phyloP scores from a whole-genome alignment of 1,140 invertebrate genomes.

The Drosophila rhopaloa region DNA sequence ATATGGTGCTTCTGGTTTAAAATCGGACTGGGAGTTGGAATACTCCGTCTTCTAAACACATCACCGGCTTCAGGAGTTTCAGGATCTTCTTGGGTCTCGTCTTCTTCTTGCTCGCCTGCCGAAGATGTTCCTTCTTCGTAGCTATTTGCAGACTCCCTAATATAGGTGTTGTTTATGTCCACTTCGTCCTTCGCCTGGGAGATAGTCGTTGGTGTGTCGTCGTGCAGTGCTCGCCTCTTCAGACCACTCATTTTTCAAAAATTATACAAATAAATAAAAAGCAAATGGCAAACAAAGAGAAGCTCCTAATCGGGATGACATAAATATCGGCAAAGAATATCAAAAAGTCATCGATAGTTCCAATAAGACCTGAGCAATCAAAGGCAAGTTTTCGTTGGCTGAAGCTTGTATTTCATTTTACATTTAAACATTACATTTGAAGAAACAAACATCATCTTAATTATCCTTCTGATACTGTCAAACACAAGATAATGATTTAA shows the following conservation, averaged over 20 bases:
- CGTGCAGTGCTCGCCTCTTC: slow-evolving; percentile 9
- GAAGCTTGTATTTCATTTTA: no score
- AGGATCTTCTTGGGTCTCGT: not conserved
- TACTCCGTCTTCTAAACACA: not conserved
- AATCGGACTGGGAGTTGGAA: not conserved
- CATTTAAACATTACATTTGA: no score
- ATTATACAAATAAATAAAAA: not conserved
- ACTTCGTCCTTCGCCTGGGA: not conserved
- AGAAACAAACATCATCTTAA: no score
- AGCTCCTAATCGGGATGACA: not conserved
- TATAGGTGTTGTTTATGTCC: not conserved
- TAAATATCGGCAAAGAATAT: not conserved
- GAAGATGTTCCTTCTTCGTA: slow-evolving; percentile 35
- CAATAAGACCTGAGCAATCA: no score
- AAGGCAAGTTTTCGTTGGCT: no score
- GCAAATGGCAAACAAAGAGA: not conserved
- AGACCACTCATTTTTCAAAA: slow-evolving; percentile 8
- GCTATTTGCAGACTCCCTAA: not conserved
- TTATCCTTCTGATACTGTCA: no score
- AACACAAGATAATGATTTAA: no score
- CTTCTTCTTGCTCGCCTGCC: slow-evolving; percentile 10
- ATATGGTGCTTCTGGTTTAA: not conserved
- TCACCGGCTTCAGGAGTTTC: not conserved
- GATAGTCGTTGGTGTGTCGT: not conserved
- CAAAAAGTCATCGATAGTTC: not conserved